Evolutionary conservation across 2,888 invertebrate species (phyloP).

Genomic region (Melipona beecheii): DNA sequence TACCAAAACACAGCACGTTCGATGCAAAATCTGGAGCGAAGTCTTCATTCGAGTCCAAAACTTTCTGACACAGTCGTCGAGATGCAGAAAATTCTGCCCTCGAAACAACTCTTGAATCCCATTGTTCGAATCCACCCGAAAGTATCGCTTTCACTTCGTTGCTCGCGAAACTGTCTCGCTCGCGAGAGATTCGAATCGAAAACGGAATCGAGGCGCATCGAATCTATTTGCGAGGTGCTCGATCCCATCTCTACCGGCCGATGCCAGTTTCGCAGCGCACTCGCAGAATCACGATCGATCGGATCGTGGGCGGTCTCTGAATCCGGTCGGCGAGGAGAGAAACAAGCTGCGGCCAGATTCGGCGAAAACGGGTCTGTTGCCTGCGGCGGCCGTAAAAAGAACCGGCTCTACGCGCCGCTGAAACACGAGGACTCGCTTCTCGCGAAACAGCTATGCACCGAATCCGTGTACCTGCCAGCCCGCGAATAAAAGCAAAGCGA

Average conservation of each 20-base stretch:
- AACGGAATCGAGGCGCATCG: too few species aligned
- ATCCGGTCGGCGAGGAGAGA: slow-evolving; percentile 33
- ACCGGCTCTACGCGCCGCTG: slow-evolving; percentile 64
- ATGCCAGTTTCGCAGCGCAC: slow-evolving; percentile 36
- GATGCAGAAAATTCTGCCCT: too few species aligned
- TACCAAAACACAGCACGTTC: too few species aligned
- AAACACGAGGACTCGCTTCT: slow-evolving; percentile 60
- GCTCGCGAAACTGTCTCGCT: too few species aligned
- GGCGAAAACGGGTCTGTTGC: slow-evolving; percentile 64
- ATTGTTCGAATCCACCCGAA: too few species aligned
- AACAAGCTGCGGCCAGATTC: slow-evolving; percentile 46
- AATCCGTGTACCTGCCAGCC: slow-evolving; percentile 60
- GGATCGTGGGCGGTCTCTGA: slow-evolving; percentile 70
- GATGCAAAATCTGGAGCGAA: too few species aligned
- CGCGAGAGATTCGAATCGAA: too few species aligned
- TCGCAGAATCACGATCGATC: slow-evolving; percentile 68
- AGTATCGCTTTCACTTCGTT: too few species aligned
- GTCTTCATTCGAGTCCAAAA: too few species aligned
- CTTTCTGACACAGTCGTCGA: too few species aligned
- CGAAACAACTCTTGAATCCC: too few species aligned
- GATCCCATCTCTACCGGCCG: not conserved
- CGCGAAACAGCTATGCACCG: slow-evolving; percentile 25
- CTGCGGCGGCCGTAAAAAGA: slow-evolving; percentile 48
- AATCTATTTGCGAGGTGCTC: too few species aligned
- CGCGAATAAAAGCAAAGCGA: slow-evolving; percentile 11